Conservation (phyloP, 2,888 invertebrate species). For the Lasioglossum calceatum region DNA sequence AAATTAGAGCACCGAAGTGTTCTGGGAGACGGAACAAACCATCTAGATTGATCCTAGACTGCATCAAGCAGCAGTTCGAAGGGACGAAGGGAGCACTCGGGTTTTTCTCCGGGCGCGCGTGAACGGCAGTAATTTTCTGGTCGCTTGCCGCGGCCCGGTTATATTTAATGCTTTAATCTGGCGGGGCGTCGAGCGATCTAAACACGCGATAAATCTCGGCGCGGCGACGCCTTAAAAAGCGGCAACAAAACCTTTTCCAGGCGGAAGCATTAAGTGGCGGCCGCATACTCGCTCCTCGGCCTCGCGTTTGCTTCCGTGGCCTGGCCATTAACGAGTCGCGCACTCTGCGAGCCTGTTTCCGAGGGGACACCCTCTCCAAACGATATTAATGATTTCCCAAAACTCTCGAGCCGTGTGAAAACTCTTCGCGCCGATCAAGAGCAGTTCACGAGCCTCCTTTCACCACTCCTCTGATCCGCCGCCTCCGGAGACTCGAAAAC, state of each 20-base stretch:
- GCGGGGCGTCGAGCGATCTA: slow-evolving; percentile 75
- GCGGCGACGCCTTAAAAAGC: slow-evolving; percentile 74
- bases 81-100: slow-evolving; percentile 2
- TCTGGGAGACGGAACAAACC: neutral
- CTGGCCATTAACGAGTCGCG: slow-evolving; percentile 65
- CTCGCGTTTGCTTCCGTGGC: slow-evolving; percentile 56
- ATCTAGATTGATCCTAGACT: neutral
- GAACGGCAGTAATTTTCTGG: slow-evolving; percentile 67
- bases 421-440: slow-evolving; percentile 48
- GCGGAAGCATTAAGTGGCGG: slow-evolving; percentile 81
- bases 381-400: slow-evolving; percentile 81
- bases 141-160: slow-evolving; percentile 45
- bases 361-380: slow-evolving; percentile 55
- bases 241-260: slow-evolving; percentile 72
- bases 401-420: slow-evolving; percentile 73
- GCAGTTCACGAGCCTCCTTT: slow-evolving; percentile 29
- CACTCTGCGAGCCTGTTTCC: slow-evolving; percentile 12
- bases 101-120: slow-evolving; percentile 28
- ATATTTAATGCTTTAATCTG: slow-evolving; percentile 75
- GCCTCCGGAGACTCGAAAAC: neutral
- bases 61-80: neutral
- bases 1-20: neutral
- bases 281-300: slow-evolving; percentile 47
- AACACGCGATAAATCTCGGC: slow-evolving; percentile 80
- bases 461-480: slow-evolving; percentile 8